phyloP scores from a whole-genome alignment of 2,797 vertebrate species.

The Ammospiza maritima region DNA sequence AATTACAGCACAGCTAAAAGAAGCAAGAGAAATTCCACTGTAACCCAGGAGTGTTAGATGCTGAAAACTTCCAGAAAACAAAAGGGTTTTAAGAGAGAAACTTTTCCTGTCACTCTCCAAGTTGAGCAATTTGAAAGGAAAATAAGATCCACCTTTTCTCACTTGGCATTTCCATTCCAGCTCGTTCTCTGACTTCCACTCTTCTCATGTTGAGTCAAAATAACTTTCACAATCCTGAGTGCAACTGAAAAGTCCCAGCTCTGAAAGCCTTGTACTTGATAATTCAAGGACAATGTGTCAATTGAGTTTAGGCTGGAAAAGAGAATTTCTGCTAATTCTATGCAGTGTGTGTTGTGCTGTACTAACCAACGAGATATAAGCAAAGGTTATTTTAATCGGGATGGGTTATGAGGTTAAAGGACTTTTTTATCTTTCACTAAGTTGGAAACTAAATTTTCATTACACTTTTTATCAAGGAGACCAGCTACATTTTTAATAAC shows the following conservation, averaged over 20 bases:
- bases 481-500: background rate
- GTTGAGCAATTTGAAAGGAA: background rate
- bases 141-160: background rate
- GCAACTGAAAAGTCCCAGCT: background rate
- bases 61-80: conserved; percentile 2
- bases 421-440: background rate
- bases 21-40: background rate
- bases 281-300: background rate
- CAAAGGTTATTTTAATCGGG: background rate
- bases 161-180: background rate
- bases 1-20: conserved; percentile 14
- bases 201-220: background rate
- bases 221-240: background rate
- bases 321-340: background rate
- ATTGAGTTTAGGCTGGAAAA: background rate
- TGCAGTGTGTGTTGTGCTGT: background rate
- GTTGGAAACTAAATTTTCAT: background rate
- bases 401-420: background rate
- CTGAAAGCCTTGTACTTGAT: background rate
- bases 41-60: background rate
- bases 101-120: background rate
- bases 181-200: background rate
- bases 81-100: background rate
- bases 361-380: background rate
- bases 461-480: background rate